These are phyloP conservation scores for Acrocephalus arundinaceus DNA, from an alignment of 2,113 vertebrate genomes.

Conservation along the genomic window DNA sequence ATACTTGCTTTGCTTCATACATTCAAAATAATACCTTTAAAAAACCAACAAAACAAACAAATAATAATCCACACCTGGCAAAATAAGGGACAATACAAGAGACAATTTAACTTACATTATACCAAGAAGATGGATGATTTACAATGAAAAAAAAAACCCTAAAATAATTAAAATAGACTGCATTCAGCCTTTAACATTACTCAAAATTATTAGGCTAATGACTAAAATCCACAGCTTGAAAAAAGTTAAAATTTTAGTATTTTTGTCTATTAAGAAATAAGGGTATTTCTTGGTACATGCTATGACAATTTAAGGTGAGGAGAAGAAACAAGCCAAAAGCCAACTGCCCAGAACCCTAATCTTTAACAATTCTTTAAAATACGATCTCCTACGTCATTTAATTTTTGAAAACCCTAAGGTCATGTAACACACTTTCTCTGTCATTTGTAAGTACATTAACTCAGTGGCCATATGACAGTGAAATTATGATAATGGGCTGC, in stretches of 20 bases:
- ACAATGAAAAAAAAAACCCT: neutral
- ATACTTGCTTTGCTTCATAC: neutral
- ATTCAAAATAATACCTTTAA: neutral
- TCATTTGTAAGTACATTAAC: conserved; percentile 93
- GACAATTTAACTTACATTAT: neutral
- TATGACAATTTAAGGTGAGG: conserved; percentile 38
- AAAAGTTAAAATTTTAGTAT: conserved; percentile 37
- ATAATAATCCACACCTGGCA: neutral
- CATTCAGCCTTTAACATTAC: neutral
- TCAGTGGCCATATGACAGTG: conserved; percentile 83
- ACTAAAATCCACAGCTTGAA: conserved; percentile 46
- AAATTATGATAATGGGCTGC: conserved; percentile 91
- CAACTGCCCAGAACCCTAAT: conserved; percentile 23
- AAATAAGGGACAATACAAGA: neutral
- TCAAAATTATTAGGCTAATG: conserved; percentile 49
- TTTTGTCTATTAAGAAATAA: conserved; percentile 63
- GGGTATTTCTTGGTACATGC: conserved; percentile 39
- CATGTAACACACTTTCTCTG: conserved; percentile 88
- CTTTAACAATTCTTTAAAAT: conserved; percentile 79
- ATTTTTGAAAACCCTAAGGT: conserved; percentile 90
- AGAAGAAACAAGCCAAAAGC: conserved; percentile 29
- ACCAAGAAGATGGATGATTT: neutral
- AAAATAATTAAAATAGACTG: neutral
- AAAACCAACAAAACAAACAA: neutral
- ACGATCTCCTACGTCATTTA: conserved; percentile 82